Percentiles rank a stretch among this genome's conserved stretches.
phyloP scores from a whole-genome alignment of 2,113 vertebrate genomes.

The Mystacornis crossleyi region DNA sequence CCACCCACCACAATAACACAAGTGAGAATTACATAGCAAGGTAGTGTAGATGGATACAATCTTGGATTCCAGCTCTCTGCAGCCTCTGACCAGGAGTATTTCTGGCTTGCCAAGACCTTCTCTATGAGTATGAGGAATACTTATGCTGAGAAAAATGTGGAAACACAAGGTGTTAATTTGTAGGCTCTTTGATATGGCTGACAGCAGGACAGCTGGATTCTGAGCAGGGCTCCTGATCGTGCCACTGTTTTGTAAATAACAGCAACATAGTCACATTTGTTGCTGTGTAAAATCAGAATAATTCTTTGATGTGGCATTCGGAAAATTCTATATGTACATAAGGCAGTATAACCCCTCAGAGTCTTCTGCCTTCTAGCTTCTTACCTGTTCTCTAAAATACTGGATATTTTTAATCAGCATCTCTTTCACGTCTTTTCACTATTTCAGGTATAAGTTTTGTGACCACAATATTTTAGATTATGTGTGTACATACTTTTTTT shows the following conservation, averaged over 20 bases:
- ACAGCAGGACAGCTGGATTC: neutral
- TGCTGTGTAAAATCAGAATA: neutral
- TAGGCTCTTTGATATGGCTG: neutral
- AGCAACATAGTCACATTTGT: neutral
- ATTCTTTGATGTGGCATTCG: neutral
- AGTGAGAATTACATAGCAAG: neutral
- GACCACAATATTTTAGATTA: neutral
- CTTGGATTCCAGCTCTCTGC: neutral
- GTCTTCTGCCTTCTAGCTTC: neutral
- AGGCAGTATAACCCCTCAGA: neutral
- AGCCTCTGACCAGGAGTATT: neutral
- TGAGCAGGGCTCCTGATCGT: neutral
- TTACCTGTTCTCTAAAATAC: neutral
- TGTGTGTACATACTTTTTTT: neutral
- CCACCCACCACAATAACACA: neutral
- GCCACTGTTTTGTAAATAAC: neutral
- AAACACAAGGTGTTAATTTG: neutral
- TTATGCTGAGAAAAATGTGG: neutral
- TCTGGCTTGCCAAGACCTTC: neutral
- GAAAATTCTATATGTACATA: neutral
- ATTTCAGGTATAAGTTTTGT: neutral
- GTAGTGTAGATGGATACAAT: accelerated
- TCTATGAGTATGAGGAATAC: neutral
- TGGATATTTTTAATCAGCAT: neutral
- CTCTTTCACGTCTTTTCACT: neutral